Evolutionary conservation across 1,140 invertebrate species (phyloP).

Genomic region (Pentalonia nigronervosa): DNA sequence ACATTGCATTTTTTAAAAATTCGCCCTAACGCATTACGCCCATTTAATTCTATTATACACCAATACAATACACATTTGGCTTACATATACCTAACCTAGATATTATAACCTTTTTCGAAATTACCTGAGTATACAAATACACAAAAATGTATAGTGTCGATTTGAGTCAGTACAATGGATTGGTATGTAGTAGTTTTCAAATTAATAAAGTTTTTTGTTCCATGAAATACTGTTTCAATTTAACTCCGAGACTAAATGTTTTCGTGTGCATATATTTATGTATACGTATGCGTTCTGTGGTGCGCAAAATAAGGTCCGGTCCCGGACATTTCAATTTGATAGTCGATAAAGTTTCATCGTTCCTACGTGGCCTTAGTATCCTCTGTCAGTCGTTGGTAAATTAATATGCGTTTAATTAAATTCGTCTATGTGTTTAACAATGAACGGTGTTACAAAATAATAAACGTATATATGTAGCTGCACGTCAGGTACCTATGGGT

Average conservation of each 20-base stretch:
- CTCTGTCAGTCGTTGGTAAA: not conserved
- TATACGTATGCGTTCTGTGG: not conserved
- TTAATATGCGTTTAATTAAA: slow-evolving; percentile 21
- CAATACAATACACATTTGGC: not conserved
- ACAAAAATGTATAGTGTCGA: not conserved
- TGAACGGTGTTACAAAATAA: not conserved
- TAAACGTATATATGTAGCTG: too few relatives aligned
- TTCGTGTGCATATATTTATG: not conserved
- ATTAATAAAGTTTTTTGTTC: slow-evolving; percentile 16
- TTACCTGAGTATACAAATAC: not conserved
- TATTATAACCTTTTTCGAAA: not conserved
- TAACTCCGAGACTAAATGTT: not conserved
- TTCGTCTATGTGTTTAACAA: not conserved
- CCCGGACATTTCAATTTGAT: not conserved
- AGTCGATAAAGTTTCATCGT: slow-evolving; percentile 28
- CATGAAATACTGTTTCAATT: not conserved
- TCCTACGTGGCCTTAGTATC: not conserved
- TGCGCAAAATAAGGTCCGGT: not conserved
- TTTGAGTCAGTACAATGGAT: not conserved
- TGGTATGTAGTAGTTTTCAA: not conserved
- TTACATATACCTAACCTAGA: not conserved
- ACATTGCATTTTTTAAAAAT: too few relatives aligned
- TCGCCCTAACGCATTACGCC: too few relatives aligned
- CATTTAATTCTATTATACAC: not conserved
- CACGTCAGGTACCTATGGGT: not conserved